phyloP scores from a whole-genome alignment of 2,113 vertebrate genomes.

The Solenodon paradoxus region DNA sequence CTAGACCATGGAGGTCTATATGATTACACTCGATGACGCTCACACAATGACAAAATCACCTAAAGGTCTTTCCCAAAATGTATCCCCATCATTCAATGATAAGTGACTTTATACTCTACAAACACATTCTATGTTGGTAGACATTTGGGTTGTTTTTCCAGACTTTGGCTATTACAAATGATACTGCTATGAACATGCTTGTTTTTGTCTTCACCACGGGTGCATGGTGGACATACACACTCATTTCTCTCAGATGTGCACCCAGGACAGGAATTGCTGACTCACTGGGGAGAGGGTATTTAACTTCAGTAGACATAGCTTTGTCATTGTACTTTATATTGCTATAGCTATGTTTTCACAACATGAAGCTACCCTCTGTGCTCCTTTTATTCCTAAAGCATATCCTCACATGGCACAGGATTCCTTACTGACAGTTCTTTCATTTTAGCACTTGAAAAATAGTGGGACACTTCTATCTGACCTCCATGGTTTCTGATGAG shows the following conservation, averaged over 20 bases:
- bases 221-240: accelerated
- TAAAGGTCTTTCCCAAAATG: too few relatives aligned
- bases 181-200: not conserved
- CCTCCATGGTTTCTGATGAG: not conserved
- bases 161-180: not conserved
- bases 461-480: not conserved
- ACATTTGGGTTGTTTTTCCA: not conserved
- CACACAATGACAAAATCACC: too few relatives aligned
- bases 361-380: not conserved
- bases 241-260: not conserved
- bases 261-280: not conserved
- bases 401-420: too few relatives aligned
- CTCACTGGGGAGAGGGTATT: not conserved
- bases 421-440: not conserved
- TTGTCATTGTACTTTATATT: not conserved
- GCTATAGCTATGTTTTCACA: not conserved
- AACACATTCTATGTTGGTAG: not conserved
- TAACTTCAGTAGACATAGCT: not conserved
- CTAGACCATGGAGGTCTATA: too few relatives aligned
- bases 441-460: not conserved
- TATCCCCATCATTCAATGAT: too few relatives aligned
- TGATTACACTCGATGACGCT: too few relatives aligned
- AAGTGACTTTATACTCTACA: not conserved
- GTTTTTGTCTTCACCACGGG: not conserved
- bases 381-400: not conserved